phyloP scores from a whole-genome alignment of 2,888 invertebrate species.

The Morinoia aosen region DNA sequence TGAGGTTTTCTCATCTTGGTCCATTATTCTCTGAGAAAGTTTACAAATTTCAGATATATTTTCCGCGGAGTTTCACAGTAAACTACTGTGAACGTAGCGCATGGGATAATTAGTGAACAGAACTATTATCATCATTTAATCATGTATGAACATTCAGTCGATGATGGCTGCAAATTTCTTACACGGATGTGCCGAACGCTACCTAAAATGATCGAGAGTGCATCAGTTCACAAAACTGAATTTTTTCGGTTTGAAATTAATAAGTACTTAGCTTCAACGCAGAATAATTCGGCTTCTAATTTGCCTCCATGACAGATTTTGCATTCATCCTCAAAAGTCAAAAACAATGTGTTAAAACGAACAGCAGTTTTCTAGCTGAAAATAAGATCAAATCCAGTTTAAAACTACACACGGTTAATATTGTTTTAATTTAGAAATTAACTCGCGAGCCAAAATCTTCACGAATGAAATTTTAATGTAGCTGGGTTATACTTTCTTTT shows the following conservation, averaged over 20 bases:
- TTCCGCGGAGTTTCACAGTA: neutral
- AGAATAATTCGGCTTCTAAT: no score
- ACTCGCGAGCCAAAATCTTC: no score
- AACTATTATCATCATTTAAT: neutral
- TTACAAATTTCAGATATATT: neutral
- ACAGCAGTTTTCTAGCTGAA: neutral
- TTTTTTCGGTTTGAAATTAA: no score
- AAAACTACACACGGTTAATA: neutral
- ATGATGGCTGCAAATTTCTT: neutral
- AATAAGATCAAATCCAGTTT: neutral
- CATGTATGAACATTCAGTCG: neutral
- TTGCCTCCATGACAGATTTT: neutral
- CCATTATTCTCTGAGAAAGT: neutral
- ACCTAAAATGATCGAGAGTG: neutral
- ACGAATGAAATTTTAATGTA: no score
- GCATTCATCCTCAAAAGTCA: neutral
- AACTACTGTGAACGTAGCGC: neutral
- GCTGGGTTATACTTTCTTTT: no score
- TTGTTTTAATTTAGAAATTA: neutral
- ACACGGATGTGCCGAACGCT: neutral
- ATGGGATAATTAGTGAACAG: neutral
- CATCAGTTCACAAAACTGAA: no score
- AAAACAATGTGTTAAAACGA: neutral
- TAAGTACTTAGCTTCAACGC: no score
- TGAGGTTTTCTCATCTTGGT: no score